Evolutionary conservation across 2,888 invertebrate genomes (phyloP), one percentile per base, ranked within the genome.

Genomic region (Oxycera nigricornis): DNA sequence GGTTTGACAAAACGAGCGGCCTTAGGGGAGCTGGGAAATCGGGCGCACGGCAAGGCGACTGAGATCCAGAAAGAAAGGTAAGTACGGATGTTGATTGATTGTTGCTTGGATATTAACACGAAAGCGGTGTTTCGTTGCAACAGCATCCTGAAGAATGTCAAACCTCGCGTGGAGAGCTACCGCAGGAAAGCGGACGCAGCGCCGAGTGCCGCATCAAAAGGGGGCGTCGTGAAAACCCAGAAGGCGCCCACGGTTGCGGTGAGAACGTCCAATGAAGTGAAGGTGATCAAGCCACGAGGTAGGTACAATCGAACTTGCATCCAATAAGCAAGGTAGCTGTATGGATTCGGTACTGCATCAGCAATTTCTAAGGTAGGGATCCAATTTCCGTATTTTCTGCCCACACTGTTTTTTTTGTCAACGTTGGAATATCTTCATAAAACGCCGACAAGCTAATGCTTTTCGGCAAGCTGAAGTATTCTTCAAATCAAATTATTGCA

Each of bases 11-110:
- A 83, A 77, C 82, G 88, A 77, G 83, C 88, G 24, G 88, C 86
- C 17, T 80, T 88, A 41, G 87, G 88, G 2, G 88, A 88, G 79
- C 82, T 88, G 67, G 86, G 88, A 28, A 88, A 88, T 79, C 86
- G 85, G 75, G 87, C 86, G 17, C 82, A 82, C 4, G 83, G 81
- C 20, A 79, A 78, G 30, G 76, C 79, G 30, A 82, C 81, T 61
- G 82, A 84, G 72, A 81, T 78, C 0, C 80, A 81, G 65, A 83
- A 83, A 82, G 85, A 79, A 80, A 82, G 78, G 78, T 76, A 61
- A 68, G 41, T 50, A 4, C 9, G 17, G 30, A 30, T n/a, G 30
- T 2, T 17, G 9, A 59, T 61, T 26, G 14, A 24, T 11, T 28
- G 7, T 46, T 3, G 11, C 14, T n/a, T n/a, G n/a, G n/a, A 41